These are phyloP conservation scores for Hapalemur alaotrensis DNA, from an alignment of 2,797 vertebrate species.

Conservation along the genomic window DNA sequence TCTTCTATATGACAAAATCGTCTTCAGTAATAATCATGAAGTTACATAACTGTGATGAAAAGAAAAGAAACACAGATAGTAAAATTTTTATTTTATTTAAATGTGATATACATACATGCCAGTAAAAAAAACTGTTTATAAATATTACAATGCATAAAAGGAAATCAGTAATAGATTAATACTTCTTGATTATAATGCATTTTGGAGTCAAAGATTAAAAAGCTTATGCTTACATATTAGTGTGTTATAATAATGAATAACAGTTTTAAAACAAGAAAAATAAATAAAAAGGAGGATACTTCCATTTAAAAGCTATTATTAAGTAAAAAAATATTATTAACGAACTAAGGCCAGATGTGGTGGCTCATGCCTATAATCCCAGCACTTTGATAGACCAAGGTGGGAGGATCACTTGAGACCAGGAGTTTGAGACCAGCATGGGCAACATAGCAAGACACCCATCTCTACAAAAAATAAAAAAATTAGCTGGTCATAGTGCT, in stretches of 20 bases:
- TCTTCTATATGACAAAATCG: neutral
- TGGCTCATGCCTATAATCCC: neutral
- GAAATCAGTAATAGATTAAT: neutral
- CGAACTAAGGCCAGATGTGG: neutral
- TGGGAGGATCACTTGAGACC: neutral
- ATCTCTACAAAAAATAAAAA: neutral
- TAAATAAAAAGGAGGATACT: neutral
- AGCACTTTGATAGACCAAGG: neutral
- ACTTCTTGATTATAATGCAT: neutral
- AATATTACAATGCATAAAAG: neutral
- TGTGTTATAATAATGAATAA: neutral
- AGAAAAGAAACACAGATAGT: neutral
- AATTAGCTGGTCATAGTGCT: neutral
- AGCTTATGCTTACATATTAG: neutral
- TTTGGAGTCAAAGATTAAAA: neutral
- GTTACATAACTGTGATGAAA: neutral
- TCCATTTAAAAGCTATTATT: constrained; percentile 24
- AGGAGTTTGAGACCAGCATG: neutral
- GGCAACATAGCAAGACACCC: neutral
- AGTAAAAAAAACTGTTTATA: neutral
- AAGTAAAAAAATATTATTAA: neutral
- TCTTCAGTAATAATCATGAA: constrained; percentile 1
- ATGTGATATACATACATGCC: neutral
- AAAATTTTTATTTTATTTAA: constrained; percentile 3
- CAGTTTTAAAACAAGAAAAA: neutral